phyloP scores from a whole-genome alignment of 2,797 vertebrate species.

The Etheostoma nigrum region DNA sequence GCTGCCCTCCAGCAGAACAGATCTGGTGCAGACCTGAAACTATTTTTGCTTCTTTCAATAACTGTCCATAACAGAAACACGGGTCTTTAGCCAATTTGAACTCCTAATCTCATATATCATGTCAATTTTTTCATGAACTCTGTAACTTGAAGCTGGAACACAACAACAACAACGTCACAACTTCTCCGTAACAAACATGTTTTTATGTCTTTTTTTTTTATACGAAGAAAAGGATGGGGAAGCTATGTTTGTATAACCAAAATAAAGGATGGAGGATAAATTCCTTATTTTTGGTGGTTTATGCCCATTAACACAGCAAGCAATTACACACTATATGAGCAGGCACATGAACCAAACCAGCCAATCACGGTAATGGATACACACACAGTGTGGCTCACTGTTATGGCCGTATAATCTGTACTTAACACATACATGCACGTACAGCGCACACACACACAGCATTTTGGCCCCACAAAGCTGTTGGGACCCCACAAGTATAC shows the following conservation, averaged over 20 bases:
- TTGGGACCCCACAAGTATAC: too few relatives aligned
- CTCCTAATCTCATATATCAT: not conserved
- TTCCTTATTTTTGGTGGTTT: not conserved
- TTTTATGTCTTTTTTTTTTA: too few relatives aligned
- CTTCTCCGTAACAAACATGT: not conserved
- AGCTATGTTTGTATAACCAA: not conserved
- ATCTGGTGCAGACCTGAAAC: conserved; percentile 26
- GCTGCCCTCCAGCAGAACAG: conserved; percentile 45
- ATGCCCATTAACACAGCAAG: not conserved
- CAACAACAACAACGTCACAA: too few relatives aligned
- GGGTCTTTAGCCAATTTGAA: not conserved
- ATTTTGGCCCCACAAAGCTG: too few relatives aligned
- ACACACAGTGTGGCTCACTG: conserved; percentile 7
- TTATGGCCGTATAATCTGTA: not conserved
- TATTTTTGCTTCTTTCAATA: conserved; percentile 18
- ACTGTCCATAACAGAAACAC: not conserved
- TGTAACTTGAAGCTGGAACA: not conserved
- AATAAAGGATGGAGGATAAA: not conserved
- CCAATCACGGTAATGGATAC: not conserved
- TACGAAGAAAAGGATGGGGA: too few relatives aligned
- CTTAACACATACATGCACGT: not conserved
- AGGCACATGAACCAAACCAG: not conserved
- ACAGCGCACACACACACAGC: too few relatives aligned
- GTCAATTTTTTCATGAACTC: not conserved
- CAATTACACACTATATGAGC: not conserved